Conservation (phyloP, 2,113 vertebrate genomes). For the rat (Rattus norvegicus) region GRCr8 NC_086020.1:176806501-176807000, state of each 20-base stretch:
- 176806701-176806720: too few relatives aligned
- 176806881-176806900: neutral
- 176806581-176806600: too few relatives aligned
- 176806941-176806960: neutral
- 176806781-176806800: too few relatives aligned
- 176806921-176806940: neutral
- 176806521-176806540: neutral
- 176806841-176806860: neutral
- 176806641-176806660: too few relatives aligned
- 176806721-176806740: too few relatives aligned
- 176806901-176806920: neutral
- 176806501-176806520: neutral
- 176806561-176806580: neutral
- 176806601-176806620: too few relatives aligned
- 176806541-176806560: neutral
- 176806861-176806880: neutral
- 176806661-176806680: too few relatives aligned
- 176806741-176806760: too few relatives aligned
- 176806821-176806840: neutral
- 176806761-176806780: too few relatives aligned
- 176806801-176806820: too few relatives aligned
- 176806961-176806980: neutral
- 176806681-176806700: too few relatives aligned
- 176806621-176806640: too few relatives aligned
- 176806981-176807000: neutral